Conservation (phyloP, 2,888 invertebrate genomes). For the Villa cingulata region DNA sequence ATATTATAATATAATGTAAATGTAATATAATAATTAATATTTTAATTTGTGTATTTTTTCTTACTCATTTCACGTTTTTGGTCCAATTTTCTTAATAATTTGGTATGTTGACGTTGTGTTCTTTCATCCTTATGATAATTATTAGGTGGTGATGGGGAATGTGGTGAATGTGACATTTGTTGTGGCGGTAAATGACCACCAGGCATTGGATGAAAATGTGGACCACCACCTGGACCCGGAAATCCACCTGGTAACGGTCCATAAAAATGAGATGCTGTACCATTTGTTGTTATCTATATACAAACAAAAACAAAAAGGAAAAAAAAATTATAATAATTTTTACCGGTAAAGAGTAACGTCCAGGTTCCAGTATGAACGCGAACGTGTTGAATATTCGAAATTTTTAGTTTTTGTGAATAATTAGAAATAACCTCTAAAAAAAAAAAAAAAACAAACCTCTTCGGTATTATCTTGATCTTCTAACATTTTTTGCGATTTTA, state of each 20-base stretch:
- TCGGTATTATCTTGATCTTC: too few species aligned
- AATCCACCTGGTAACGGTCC: conserved; percentile 43
- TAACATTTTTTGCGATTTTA: too few species aligned
- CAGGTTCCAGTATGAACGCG: too few species aligned
- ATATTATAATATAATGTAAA: neutral
- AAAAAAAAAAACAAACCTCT: too few species aligned
- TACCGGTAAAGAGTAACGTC: too few species aligned
- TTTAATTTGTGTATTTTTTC: conserved; percentile 11
- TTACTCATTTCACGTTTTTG: conserved; percentile 47
- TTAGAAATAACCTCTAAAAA: too few species aligned
- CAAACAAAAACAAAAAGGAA: neutral
- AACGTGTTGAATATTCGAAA: too few species aligned
- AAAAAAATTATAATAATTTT: too few species aligned
- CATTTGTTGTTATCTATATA: conserved; percentile 53
- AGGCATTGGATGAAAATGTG: conserved; percentile 29
- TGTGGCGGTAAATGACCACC: conserved; percentile 30
- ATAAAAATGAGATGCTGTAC: conserved; percentile 56
- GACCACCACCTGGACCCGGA: conserved; percentile 37
- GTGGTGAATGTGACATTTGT: conserved; percentile 49
- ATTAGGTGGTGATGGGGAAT: conserved; percentile 50
- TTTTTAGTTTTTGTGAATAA: too few species aligned
- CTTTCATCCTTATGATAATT: conserved; percentile 64
- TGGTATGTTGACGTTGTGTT: conserved; percentile 61
- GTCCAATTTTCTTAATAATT: conserved; percentile 62
- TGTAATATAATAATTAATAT: neutral